Evolutionary conservation across 2,113 vertebrate genomes (phyloP), one percentile per base, ranked within the genome.

Genomic region (Chaetura pelagica): DNA sequence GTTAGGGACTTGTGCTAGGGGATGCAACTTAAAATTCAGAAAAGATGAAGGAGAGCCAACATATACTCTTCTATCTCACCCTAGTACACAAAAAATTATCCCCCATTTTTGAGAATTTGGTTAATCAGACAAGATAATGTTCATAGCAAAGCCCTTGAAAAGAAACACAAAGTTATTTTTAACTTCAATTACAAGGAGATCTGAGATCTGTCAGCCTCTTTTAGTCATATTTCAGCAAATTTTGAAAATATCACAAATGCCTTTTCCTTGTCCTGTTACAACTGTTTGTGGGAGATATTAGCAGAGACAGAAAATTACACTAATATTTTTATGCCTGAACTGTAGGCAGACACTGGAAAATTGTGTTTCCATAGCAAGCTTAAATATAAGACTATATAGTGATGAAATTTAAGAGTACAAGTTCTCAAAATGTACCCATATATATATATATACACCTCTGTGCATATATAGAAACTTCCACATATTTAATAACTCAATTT

Each of bases 111-210:
- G 29, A 69, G 14, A 16, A 75, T 93, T 51, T 84, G 21, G 48
- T 83, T 87, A 84, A 86, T 20, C 22, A 91, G 52, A 82, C 38
- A 51, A 84, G 52, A 46, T 64, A 90, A 93, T 26, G 88, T 17
- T 80, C 72, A 85, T 7, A 76, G 27, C 42, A 73, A 95, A 57
- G 5, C 32, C 44, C 42, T 75, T 75, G 30, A 87, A 77, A 96
- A 97, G 58, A 61, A 92, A 68, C 15, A 74, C 38, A 22, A 67
- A 48, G 22, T 62, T 95, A 83, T 51, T 51, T 93, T 94, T 78
- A 62, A 64, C 23, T 35, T 78, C 29, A 55, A 23, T 34, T 77
- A 80, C 22, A 69, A 64, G 32, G 51, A 66, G 64, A 76, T 38
- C 27, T n/a, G 46, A 93, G 40, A 71, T 94, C 7, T 69, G 69